Percentiles rank a stretch among this genome's conserved stretches.
Evolutionary conservation across 1,140 invertebrate species (phyloP).

Genomic region (Campoletis sonorensis): DNA sequence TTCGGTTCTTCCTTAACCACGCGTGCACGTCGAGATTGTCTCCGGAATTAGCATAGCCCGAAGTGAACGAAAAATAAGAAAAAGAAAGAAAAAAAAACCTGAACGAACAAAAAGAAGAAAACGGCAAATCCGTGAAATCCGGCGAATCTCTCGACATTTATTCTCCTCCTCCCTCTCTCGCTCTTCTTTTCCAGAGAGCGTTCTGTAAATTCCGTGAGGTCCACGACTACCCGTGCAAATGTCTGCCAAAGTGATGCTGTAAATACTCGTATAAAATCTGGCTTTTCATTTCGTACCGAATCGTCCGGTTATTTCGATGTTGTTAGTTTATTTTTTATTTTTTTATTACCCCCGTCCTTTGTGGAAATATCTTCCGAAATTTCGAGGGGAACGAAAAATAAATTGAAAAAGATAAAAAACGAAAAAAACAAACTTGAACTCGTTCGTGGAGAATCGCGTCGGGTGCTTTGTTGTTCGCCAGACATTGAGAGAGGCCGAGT

Average conservation of each 20-base stretch:
- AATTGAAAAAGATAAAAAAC: constrained; percentile 42
- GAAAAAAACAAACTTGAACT: constrained; percentile 37
- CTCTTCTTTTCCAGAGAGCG: constrained; percentile 1
- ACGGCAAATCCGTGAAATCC: not conserved
- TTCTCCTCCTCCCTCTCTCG: not conserved
- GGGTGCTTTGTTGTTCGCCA: constrained; percentile 52
- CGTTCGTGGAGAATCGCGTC: constrained; percentile 16
- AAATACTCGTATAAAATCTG: constrained; percentile 68
- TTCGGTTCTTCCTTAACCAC: constrained; percentile 5
- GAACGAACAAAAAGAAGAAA: too few relatives aligned
- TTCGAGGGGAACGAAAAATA: not conserved
- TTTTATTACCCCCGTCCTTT: not conserved
- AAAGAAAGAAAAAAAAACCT: constrained; percentile 12
- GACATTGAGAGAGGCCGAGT: constrained; percentile 45
- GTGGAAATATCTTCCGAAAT: not conserved
- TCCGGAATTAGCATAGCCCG: constrained; percentile 10
- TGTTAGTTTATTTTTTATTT: not conserved
- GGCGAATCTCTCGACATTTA: constrained; percentile 4
- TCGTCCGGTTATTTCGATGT: constrained; percentile 49
- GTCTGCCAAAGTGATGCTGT: constrained; percentile 51
- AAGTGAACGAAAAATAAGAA: constrained; percentile 25
- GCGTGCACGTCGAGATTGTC: constrained; percentile 10
- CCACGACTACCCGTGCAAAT: constrained; percentile 18
- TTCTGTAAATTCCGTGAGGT: constrained; percentile 25
- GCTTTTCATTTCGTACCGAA: constrained; percentile 54